Percentiles rank a stretch among this genome's conserved stretches.
These are phyloP conservation scores for Saimiri boliviensis DNA, from an alignment of 2,113 vertebrate species.

Conservation along the genomic window DNA sequence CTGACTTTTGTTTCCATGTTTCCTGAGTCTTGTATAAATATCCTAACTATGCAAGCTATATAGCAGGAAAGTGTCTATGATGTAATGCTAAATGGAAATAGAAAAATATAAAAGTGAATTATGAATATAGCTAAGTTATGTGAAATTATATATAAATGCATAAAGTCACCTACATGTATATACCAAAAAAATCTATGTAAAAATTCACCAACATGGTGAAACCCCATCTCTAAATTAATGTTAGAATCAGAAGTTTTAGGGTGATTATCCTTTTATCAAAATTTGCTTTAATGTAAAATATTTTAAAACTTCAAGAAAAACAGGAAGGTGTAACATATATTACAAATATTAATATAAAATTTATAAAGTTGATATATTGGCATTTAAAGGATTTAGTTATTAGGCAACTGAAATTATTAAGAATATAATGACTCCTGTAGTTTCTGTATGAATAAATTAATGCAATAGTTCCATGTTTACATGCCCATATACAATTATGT, in stretches of 20 bases:
- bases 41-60: background rate
- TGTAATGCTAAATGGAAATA: background rate
- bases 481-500: background rate
- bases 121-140: background rate
- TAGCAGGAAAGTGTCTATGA: conserved; percentile 9
- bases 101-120: background rate
- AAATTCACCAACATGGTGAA: background rate
- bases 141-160: background rate
- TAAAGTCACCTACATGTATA: background rate
- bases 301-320: conserved; percentile 44
- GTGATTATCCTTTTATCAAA: background rate
- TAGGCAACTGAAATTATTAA: background rate
- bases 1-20: background rate
- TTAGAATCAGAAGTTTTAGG: background rate
- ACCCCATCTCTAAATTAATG: background rate
- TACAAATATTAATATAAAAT: conserved; percentile 6
- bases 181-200: background rate
- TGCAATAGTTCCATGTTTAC: background rate
- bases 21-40: background rate
- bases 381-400: conserved; percentile 19
- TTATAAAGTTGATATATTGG: too few relatives aligned
- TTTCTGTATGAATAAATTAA: background rate
- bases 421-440: background rate
- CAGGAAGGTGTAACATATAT: background rate
- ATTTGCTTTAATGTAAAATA: conserved; percentile 29